A percentile compares a stretch with the other conserved stretches of the same genome.
phyloP scores from a whole-genome alignment of 2,113 vertebrate species.

The Cyphomyrus plagiostoma region DNA sequence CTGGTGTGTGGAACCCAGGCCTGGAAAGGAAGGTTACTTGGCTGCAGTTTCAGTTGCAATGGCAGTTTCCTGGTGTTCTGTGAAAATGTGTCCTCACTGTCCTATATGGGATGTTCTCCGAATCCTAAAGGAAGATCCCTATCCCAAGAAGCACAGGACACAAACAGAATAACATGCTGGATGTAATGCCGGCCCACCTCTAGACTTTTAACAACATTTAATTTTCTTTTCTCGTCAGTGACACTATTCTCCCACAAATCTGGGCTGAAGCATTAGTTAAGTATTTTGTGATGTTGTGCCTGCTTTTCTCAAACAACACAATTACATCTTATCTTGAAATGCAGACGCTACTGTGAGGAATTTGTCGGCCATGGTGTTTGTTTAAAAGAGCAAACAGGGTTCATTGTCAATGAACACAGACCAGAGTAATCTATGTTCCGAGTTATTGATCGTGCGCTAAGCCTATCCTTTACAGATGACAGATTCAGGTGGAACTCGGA shows the following conservation, averaged over 20 bases:
- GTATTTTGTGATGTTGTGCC: not conserved
- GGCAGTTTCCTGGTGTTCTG: conserved; percentile 4
- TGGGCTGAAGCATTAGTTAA: not conserved
- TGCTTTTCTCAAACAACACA: not conserved
- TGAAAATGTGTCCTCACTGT: not conserved
- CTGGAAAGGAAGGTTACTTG: not conserved
- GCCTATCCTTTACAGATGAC: not conserved
- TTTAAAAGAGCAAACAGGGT: not conserved
- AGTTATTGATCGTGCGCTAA: not conserved
- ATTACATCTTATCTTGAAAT: not conserved
- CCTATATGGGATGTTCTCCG: not conserved
- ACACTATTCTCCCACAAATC: not conserved
- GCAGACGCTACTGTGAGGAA: not conserved
- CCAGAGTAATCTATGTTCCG: not conserved
- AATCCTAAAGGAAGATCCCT: not conserved
- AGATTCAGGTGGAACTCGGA: not conserved
- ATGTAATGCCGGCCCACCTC: not conserved
- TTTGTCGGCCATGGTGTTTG: not conserved
- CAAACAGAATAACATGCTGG: not conserved
- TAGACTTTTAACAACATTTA: not conserved
- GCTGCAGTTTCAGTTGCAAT: not conserved
- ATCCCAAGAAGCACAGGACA: not conserved
- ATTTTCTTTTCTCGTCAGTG: not conserved
- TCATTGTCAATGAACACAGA: not conserved
- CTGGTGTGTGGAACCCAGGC: not conserved